Evolutionary conservation across 2,113 vertebrate genomes (phyloP).

Genomic region (Aix galericulata): DNA sequence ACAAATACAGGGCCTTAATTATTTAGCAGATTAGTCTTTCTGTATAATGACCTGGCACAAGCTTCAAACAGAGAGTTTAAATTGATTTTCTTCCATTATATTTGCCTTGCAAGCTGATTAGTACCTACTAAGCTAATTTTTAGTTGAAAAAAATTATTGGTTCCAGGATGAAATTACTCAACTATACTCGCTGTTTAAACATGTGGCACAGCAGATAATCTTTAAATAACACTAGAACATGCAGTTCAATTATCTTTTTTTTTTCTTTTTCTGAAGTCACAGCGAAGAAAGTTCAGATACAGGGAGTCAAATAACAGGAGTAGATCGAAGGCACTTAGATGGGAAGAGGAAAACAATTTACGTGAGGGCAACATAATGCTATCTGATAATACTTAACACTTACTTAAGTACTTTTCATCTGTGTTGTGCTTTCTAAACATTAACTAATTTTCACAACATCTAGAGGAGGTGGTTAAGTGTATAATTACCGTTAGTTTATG

Average conservation of each 20-base stretch:
- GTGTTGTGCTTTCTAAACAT: neutral
- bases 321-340: constrained; percentile 8
- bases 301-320: constrained; percentile 1
- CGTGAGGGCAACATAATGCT: neutral
- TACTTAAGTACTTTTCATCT: neutral
- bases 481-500: constrained; percentile 11
- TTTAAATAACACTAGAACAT: constrained; percentile 45
- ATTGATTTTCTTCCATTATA: constrained; percentile 23
- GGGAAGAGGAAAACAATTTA: constrained; percentile 3
- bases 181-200: constrained; percentile 15
- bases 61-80: constrained; percentile 36
- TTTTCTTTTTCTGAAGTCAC: neutral
- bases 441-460: constrained; percentile 23
- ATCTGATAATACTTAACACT: constrained; percentile 14
- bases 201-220: neutral
- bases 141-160: constrained; percentile 40
- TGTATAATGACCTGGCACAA: constrained; percentile 28
- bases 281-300: neutral
- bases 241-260: neutral
- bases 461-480: neutral
- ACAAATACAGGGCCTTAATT: constrained; percentile 51
- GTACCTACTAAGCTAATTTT: constrained; percentile 56
- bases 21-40: constrained; percentile 47
- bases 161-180: constrained; percentile 48
- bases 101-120: constrained; percentile 49